A percentile compares a stretch with the other conserved stretches of the same genome.
phyloP scores from a whole-genome alignment of 2,113 vertebrate species.

The Otolemur garnettii region DNA sequence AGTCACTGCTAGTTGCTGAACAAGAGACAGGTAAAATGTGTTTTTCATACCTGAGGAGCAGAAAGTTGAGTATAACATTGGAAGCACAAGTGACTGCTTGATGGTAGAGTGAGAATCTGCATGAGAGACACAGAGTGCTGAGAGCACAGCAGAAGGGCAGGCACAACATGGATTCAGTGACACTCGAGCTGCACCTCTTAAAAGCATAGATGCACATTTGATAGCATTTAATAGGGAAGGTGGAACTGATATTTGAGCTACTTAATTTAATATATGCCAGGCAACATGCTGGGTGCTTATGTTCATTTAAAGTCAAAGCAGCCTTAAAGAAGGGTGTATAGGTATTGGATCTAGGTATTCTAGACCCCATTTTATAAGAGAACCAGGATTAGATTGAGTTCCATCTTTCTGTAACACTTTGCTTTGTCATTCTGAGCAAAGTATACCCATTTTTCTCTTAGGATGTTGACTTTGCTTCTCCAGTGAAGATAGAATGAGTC shows the following conservation, averaged over 20 bases:
- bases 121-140: not conserved
- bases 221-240: not conserved
- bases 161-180: not conserved
- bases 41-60: not conserved
- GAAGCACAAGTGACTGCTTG: not conserved
- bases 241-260: constrained; percentile 15
- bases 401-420: not conserved
- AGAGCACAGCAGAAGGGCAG: not conserved
- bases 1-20: not conserved
- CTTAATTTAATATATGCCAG: not conserved
- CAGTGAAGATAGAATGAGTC: not conserved
- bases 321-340: not conserved
- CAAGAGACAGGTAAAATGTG: not conserved
- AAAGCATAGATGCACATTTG: not conserved
- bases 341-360: not conserved
- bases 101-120: not conserved
- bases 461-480: not conserved
- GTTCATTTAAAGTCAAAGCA: constrained; percentile 17
- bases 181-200: not conserved
- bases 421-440: not conserved
- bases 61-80: constrained; percentile 4
- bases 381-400: constrained; percentile 35
- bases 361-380: constrained; percentile 15
- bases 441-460: not conserved
- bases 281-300: not conserved